Evolutionary conservation across 2,888 invertebrate genomes (phyloP).

Genomic region (Meganola albula): DNA sequence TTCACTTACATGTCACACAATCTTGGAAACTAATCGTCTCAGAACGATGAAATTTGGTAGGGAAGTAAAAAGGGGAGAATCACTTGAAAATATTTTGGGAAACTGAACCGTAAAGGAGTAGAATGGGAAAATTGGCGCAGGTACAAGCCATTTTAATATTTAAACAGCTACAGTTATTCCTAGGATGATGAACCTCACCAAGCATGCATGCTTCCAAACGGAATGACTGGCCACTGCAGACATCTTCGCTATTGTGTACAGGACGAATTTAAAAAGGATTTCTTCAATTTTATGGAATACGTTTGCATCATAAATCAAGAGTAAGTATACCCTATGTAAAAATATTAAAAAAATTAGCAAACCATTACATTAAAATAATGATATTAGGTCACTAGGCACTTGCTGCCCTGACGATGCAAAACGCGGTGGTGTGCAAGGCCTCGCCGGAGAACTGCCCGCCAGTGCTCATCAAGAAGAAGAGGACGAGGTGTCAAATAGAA

Average conservation of each 20-base stretch:
- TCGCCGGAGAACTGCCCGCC: slow-evolving; percentile 55
- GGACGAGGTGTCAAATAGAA: background rate
- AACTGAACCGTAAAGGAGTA: too few relatives aligned
- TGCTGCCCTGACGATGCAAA: slow-evolving; percentile 79
- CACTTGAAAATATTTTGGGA: too few relatives aligned
- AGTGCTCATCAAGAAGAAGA: background rate
- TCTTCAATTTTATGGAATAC: slow-evolving; percentile 77
- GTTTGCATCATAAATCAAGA: slow-evolving; percentile 80
- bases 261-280: slow-evolving; percentile 71
- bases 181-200: background rate
- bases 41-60: too few relatives aligned
- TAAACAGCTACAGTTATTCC: too few relatives aligned
- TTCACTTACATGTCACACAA: too few relatives aligned
- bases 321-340: slow-evolving; percentile 45
- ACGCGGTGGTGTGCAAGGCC: slow-evolving; percentile 47
- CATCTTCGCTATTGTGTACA: slow-evolving; percentile 76
- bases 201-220: background rate
- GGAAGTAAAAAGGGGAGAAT: too few relatives aligned
- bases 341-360: too few relatives aligned
- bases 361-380: background rate
- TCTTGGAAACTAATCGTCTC: too few relatives aligned
- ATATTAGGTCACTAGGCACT: slow-evolving; percentile 74
- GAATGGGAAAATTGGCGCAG: too few relatives aligned
- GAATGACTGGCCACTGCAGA: slow-evolving; percentile 77
- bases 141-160: too few relatives aligned